Evolutionary conservation across 2,797 vertebrate genomes (phyloP).

Genomic region (Xiphophorus birchmanni): DNA sequence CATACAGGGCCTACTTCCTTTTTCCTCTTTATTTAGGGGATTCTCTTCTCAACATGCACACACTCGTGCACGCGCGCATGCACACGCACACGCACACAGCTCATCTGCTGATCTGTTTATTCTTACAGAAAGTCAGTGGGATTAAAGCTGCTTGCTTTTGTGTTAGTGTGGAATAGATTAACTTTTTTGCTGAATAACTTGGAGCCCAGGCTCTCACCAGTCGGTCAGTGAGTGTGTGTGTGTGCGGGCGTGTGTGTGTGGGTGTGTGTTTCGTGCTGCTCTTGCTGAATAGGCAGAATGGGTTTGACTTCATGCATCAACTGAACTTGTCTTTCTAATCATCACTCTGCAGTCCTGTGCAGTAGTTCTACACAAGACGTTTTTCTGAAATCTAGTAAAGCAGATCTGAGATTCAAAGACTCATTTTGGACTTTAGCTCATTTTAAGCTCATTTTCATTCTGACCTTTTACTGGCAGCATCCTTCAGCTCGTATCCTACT

Average conservation of each 20-base stretch:
- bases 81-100: neutral
- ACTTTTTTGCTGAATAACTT: conserved; percentile 66
- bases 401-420: neutral
- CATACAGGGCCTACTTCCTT: conserved; percentile 46
- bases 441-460: neutral
- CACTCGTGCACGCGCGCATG: neutral
- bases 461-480: neutral
- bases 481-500: neutral
- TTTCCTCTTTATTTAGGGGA: conserved; percentile 40
- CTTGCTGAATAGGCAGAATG: conserved; percentile 60
- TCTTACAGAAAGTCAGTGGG: conserved; percentile 44
- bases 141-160: conserved; percentile 27
- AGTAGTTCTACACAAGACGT: neutral
- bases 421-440: neutral
- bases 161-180: conserved; percentile 57
- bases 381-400: neutral
- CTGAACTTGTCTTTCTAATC: neutral
- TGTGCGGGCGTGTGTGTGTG: neutral
- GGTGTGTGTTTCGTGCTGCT: neutral
- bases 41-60: conserved; percentile 17
- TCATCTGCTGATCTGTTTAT: conserved; percentile 45
- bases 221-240: conserved; percentile 13
- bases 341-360: neutral
- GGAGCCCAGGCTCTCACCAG: conserved; percentile 44
- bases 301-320: conserved; percentile 16